A percentile compares a stretch with the other conserved stretches of the same genome.
These are phyloP conservation scores for Urocyon cinereoargenteus DNA, from an alignment of 2,797 vertebrate genomes.

Conservation along the genomic window DNA sequence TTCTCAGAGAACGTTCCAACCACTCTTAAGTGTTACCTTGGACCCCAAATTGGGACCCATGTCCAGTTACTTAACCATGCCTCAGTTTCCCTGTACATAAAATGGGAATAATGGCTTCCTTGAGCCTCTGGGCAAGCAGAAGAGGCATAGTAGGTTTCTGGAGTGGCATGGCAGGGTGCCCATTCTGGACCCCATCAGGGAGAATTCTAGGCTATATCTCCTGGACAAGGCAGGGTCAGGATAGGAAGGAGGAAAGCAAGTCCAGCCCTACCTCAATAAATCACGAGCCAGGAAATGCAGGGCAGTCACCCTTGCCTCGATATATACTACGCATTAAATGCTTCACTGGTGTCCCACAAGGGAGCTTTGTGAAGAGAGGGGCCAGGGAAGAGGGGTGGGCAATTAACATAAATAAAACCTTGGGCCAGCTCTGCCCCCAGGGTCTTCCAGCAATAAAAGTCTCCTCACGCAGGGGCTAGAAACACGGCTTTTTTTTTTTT, in stretches of 20 bases:
- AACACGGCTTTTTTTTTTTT: background rate
- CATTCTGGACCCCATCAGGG: background rate
- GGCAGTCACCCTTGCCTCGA: background rate
- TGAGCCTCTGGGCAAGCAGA: background rate
- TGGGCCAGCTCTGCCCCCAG: conserved; percentile 17
- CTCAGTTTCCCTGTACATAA: background rate
- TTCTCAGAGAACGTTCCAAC: background rate
- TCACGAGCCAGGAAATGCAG: conserved; percentile 73
- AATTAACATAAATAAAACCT: conserved; percentile 58
- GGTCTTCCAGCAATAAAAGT: conserved; percentile 43
- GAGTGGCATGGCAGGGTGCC: background rate
- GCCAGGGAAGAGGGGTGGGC: conserved; percentile 22
- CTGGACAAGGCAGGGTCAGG: background rate
- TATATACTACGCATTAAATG: conserved; percentile 65
- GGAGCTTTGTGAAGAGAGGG: conserved; percentile 61
- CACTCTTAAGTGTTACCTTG: background rate
- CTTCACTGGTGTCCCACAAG: conserved; percentile 75
- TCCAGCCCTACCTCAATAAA: conserved; percentile 57
- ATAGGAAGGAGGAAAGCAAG: background rate
- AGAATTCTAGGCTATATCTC: conserved; percentile 5
- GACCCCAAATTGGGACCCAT: background rate
- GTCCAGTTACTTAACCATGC: background rate
- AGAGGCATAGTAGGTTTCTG: background rate
- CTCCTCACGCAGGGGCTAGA: conserved; percentile 54
- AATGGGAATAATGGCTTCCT: background rate